A percentile compares a stretch with the other conserved stretches of the same genome.
Evolutionary conservation across 2,113 vertebrate genomes (phyloP).

Genomic region (Syngnathus floridae): DNA sequence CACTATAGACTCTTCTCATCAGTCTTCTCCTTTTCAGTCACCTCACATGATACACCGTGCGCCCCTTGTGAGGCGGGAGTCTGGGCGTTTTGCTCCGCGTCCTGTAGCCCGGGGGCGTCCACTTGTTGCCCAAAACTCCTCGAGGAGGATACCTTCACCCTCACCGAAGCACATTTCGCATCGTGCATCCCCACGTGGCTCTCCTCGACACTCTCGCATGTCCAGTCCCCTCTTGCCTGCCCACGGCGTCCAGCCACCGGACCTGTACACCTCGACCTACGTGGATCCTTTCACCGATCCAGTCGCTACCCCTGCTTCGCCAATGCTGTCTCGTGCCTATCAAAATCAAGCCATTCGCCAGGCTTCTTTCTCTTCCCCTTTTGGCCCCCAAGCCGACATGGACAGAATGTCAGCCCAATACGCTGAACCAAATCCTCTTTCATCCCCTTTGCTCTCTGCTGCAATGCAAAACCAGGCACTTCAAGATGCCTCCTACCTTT

Average conservation of each 20-base stretch:
- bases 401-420: constrained; percentile 35
- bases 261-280: constrained; percentile 21
- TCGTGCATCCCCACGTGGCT: constrained; percentile 54
- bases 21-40: constrained; percentile 56
- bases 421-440: constrained; percentile 26
- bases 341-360: constrained; percentile 33
- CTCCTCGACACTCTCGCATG: constrained; percentile 52
- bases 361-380: constrained; percentile 28
- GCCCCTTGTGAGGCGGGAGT: constrained; percentile 51
- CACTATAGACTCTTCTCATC: constrained; percentile 53
- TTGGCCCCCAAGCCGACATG: constrained; percentile 33
- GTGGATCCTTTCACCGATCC: constrained; percentile 43
- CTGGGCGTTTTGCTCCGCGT: constrained; percentile 43
- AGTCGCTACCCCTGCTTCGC: constrained; percentile 41
- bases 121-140: constrained; percentile 58
- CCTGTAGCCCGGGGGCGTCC: constrained; percentile 68
- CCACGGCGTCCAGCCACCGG: constrained; percentile 25
- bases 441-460: constrained; percentile 41
- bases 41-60: constrained; percentile 53
- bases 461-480: constrained; percentile 53
- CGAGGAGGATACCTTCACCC: constrained; percentile 58
- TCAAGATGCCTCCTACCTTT: constrained; percentile 42
- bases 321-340: constrained; percentile 46
- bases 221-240: constrained; percentile 44
- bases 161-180: constrained; percentile 60